These are phyloP conservation scores for Porites lobata DNA, from an alignment of 92 coral and sea anemone genomes.

Conservation along the genomic window DNA sequence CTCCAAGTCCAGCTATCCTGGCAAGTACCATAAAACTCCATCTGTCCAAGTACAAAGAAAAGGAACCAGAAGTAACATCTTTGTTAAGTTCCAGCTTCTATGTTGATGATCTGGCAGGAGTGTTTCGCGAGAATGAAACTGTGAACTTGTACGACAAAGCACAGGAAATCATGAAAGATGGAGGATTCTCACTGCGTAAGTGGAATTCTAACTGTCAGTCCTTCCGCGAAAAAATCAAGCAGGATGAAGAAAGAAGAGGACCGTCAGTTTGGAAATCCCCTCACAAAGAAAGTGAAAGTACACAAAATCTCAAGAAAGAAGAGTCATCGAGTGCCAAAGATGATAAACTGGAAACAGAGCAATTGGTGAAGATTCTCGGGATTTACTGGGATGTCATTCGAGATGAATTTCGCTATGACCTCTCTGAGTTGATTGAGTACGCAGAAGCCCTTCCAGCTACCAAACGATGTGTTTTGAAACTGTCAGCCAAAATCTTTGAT, in stretches of 20 bases:
- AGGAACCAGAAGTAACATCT: constrained; percentile 33
- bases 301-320: background rate
- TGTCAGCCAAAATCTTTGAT: constrained; percentile 81
- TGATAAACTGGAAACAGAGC: constrained; percentile 12
- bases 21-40: constrained; percentile 55
- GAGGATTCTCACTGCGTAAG: constrained; percentile 33
- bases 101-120: constrained; percentile 50
- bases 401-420: constrained; percentile 59
- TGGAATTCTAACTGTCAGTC: constrained; percentile 34
- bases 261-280: background rate
- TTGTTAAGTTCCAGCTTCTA: constrained; percentile 34
- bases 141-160: constrained; percentile 18
- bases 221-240: constrained; percentile 9
- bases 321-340: constrained; percentile 3
- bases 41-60: constrained; percentile 40
- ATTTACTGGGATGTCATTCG: constrained; percentile 13
- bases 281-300: constrained; percentile 7
- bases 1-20: constrained; percentile 61
- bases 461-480: constrained; percentile 67
- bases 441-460: constrained; percentile 71
- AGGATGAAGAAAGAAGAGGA: constrained; percentile 8
- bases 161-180: constrained; percentile 24
- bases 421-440: constrained; percentile 51
- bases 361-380: constrained; percentile 25
- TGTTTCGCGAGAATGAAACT: constrained; percentile 17